A percentile compares a stretch with the other conserved stretches of the same genome.
phyloP scores from a whole-genome alignment of 2,113 vertebrate genomes.

The Isichthys henryi region DNA sequence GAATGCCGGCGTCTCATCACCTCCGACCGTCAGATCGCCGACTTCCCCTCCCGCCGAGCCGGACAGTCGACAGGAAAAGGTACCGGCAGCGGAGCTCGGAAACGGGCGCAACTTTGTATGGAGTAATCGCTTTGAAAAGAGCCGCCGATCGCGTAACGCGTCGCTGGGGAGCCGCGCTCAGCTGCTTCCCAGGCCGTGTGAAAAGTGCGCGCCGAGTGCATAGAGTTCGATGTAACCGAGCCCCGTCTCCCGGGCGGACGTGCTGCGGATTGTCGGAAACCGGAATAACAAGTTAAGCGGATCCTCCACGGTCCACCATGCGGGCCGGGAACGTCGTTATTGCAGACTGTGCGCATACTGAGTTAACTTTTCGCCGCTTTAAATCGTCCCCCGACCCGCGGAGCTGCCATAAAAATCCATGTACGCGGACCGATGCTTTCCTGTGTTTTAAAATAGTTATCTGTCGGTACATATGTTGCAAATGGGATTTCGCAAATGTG shows the following conservation, averaged over 20 bases:
- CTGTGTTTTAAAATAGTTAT: no score
- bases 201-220: neutral
- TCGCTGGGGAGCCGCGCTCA: neutral
- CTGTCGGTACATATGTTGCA: no score
- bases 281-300: slow-evolving; percentile 6
- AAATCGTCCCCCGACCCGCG: neutral
- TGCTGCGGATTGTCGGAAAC: neutral
- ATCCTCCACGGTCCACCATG: neutral
- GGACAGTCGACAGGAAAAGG: slow-evolving; percentile 67
- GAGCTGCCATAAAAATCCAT: neutral
- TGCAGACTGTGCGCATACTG: neutral
- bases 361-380: neutral
- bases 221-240: neutral
- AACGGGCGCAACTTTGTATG: neutral
- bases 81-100: slow-evolving; percentile 35
- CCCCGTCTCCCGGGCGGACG: neutral
- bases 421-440: no score
- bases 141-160: neutral
- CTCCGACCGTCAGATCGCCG: slow-evolving; percentile 57
- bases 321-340: neutral
- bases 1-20: slow-evolving; percentile 44
- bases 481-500: neutral
- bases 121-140: neutral
- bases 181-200: neutral
- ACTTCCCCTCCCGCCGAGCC: slow-evolving; percentile 53